Base-by-base conservation (phyloP, 2,113 vertebrate genomes). In the Dipodomys stephensi region DNA sequence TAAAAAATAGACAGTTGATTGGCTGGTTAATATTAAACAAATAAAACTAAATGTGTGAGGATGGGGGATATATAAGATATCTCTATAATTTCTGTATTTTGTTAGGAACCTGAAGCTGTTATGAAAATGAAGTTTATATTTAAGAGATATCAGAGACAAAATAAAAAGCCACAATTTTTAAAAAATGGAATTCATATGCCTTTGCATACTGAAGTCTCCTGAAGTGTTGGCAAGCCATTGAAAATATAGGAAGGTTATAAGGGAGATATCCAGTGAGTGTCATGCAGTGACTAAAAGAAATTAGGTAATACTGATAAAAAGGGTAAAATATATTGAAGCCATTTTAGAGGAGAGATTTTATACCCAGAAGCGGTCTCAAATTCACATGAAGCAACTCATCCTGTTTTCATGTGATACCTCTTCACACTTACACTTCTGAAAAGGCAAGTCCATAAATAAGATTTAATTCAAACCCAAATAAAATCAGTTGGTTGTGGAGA, bases 141-240 rank as follows among this genome's bases (percentile, higher is more conserved):
- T 80, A 32, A 67, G 60, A n/a, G 22, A 39, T 35, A n/a, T 3
- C 16, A 6, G 15, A 92, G 13, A 49, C 49, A 30, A 2, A 19
- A 94, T 81, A 62, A 44, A 84, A 89, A 64, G 9, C 35, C 77
- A 49, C 46, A n/a, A 7, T 67, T 83, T 91, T 30, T 32, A 82
- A 62, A 30, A 81, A 73, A 65, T 27, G 53, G 35, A 12, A 88
- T n/a, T 23, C 27, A 67, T 46, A 12, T 7, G 3, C 8, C 30
- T 39, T 39, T 81, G 35, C 53, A 67, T 10, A 49, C 25, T 68
- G 12, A 69, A 83, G n/a, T 91, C 28, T 65, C 19, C 6, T 74
- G 83, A 6, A 39, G 39, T 49, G 5, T 19, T 90, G 62, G 6
- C 25, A 90, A 44, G 2, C 83, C 53, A 16, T 65, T 30, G 7